Percentiles rank a stretch among this genome's conserved stretches.
Evolutionary conservation across 2,888 invertebrate genomes (phyloP).

Genomic region (Brachyptera putata): DNA sequence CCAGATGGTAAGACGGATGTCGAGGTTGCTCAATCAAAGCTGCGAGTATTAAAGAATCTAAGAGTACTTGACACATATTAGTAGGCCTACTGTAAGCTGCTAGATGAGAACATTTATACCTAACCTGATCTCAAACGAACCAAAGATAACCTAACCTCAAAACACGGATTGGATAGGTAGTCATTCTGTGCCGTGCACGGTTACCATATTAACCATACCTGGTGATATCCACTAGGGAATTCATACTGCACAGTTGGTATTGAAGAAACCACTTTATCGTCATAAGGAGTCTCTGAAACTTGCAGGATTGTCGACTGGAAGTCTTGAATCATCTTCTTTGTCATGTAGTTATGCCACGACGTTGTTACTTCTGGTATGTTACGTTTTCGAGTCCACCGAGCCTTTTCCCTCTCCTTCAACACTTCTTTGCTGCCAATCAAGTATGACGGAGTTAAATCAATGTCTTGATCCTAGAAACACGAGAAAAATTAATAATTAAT

Average conservation of each 20-base stretch:
- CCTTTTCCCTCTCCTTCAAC: constrained; percentile 83
- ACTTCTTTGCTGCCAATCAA: constrained; percentile 79
- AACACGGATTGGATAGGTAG: too few species aligned
- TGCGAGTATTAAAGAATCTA: too few species aligned
- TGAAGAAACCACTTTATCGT: constrained; percentile 77
- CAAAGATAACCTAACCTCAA: too few species aligned
- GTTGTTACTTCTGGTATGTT: constrained; percentile 78
- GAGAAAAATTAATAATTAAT: not conserved
- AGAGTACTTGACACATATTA: too few species aligned
- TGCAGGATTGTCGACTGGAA: constrained; percentile 65
- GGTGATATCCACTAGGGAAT: constrained; percentile 96
- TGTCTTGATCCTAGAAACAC: constrained; percentile 50
- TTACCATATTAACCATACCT: constrained; percentile 45
- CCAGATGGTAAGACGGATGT: too few species aligned
- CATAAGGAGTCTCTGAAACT: constrained; percentile 87
- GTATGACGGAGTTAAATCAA: constrained; percentile 75
- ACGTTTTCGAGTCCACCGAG: constrained; percentile 73
- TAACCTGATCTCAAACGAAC: too few species aligned
- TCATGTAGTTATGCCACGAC: constrained; percentile 96
- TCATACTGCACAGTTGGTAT: constrained; percentile 94
- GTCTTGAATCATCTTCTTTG: constrained; percentile 76
- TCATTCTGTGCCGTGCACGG: too few species aligned
- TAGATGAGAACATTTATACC: too few species aligned
- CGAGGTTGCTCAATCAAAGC: too few species aligned
- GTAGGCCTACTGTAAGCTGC: too few species aligned